Evolutionary conservation across 2,888 invertebrate species (phyloP), one percentile per base, ranked within the genome.

Genomic region (Macropis europaea): DNA sequence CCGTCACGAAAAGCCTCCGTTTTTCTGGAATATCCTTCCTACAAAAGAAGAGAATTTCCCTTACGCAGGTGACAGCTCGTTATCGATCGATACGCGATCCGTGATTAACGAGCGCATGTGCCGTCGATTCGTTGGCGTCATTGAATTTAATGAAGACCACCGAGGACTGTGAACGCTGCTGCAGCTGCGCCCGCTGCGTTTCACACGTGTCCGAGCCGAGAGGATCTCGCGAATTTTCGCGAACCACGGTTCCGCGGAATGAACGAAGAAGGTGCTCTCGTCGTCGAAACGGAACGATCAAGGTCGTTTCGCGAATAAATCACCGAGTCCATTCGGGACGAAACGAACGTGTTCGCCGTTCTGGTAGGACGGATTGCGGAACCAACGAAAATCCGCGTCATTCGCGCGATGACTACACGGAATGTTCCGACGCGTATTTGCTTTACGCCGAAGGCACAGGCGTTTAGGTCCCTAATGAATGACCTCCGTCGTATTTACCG

Each of bases 101-200:
- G 73, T 77, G 83, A 86, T 86, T 85, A 80, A 86, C 84, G 82
- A 79, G 72, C 82, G 63, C 85, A 79, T 80, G 81, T 83, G 81
- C 53, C 63, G 59, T 45, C 62, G 79, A 82, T 84, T 81, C 69
- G 82, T 70, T 81, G 85, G 76, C 81, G 82, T 81, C 79, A 81
- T 74, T 81, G 70, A 62, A 59, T 68, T 50, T 60, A 61, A 71
- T 67, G 70, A 43, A 63, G 59, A 19, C 42, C 56, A 13, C 30
- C 36, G 50, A 48, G 50, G 38, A 50, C 59, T 7, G 24, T 3
- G 36, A 30, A 11, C 48, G 56, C 26, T 19, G 43, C 26, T 13
- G 40, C 50, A 36, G 53, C 28, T 61, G 52, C 47, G 34, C n/a
- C n/a, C n/a, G n/a, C n/a, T n/a, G n/a, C n/a, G n/a, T n/a, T n/a